Evolutionary conservation across 2,113 vertebrate genomes (phyloP), one percentile per base, ranked within the genome.

Genomic region (Rhineura floridana): DNA sequence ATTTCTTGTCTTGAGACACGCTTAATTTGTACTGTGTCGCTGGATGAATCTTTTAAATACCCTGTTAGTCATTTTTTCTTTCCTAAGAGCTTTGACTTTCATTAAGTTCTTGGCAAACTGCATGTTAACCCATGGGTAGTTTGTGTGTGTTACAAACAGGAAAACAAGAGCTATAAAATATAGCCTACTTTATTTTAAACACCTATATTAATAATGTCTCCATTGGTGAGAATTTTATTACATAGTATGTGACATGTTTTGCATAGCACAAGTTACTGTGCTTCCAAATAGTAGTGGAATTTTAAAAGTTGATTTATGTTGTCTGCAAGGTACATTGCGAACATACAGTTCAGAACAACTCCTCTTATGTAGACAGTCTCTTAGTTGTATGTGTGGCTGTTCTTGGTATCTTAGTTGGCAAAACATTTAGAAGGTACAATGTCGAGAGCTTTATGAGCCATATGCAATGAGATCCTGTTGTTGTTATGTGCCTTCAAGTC

Each of bases 31-130:
- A 67, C 67, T 0, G 0, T 2, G 30, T 79, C 63, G 10, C 33
- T 85, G 67, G 44, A 30, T 48, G 48, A 36, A 5, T 63, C 89
- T 36, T 28, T 85, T 88, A 67, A 33, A 77, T 62, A 65, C 39
- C 70, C 33, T 65, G 44, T 77, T 83, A 42, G 81, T 89, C 36
- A 77, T 88, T 25, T 75, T 44, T 80, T 86, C n/a, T 80, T 80
- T 36, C 28, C 63, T 69, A 36, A 65, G 15, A 28, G 10, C 70
- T 82, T 87, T 88, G 69, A 19, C 8, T 88, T 52, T 39, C 70
- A 76, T 52, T 67, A 88, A 75, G 9, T 73, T 73, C 33, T 75
- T 48, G 55, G 12, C 30, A 73, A 33, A 28, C 42, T 88, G 11
- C 59, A 52, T 23, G 19, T 44, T 82, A 39, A 65, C 46, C 19